Conservation (phyloP, 1,140 invertebrate species). For the Asobara japonica region DNA sequence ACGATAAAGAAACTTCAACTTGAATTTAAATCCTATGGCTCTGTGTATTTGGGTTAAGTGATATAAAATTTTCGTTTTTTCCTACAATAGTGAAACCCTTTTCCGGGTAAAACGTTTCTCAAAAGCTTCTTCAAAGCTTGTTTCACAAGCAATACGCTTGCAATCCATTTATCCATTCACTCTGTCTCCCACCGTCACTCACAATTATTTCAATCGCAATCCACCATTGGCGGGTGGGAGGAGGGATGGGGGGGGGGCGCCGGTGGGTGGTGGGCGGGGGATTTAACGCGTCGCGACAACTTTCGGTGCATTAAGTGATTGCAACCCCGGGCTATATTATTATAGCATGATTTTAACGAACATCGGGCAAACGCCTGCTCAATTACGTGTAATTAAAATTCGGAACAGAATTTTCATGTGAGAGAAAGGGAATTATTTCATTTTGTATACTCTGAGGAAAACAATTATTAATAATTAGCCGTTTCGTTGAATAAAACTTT, state of each 20-base stretch:
- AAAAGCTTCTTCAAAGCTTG: not conserved
- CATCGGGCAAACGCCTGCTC: not conserved
- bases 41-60: not conserved
- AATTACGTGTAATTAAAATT: constrained; percentile 8
- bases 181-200: not conserved
- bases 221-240: not conserved
- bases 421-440: too few species aligned
- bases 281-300: not conserved
- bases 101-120: not conserved
- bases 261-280: not conserved
- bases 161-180: not conserved
- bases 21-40: not conserved
- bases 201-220: constrained; percentile 8
- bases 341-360: constrained; percentile 2
- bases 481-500: too few species aligned
- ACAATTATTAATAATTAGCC: too few species aligned
- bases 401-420: not conserved
- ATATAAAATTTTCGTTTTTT: not conserved
- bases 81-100: not conserved
- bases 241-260: not conserved
- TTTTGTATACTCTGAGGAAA: too few species aligned
- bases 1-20: not conserved
- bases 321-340: constrained; percentile 12
- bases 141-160: not conserved
- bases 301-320: constrained; percentile 11